These are phyloP conservation scores for Noctuana brunneofusca DNA, from an alignment of 2,888 invertebrate genomes.

Conservation along the genomic window DNA sequence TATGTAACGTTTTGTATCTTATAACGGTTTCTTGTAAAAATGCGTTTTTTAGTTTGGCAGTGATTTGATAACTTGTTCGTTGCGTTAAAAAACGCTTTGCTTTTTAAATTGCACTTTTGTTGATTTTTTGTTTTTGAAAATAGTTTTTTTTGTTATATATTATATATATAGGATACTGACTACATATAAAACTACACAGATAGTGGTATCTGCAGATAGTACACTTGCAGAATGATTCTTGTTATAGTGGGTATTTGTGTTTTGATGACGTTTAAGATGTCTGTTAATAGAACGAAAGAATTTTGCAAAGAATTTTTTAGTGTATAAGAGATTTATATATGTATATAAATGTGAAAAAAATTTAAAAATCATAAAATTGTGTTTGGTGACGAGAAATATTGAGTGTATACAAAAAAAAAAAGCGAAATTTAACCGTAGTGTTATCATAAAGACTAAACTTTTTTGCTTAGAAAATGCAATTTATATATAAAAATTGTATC, in stretches of 20 bases:
- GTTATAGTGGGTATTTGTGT: not conserved
- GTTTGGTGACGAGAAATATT: too few species aligned
- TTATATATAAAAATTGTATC: not conserved
- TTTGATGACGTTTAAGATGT: conserved; percentile 2
- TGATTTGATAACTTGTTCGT: too few species aligned
- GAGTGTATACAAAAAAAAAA: not conserved
- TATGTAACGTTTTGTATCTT: too few species aligned
- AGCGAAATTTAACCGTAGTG: not conserved
- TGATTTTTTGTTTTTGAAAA: too few species aligned
- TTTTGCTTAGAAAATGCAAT: not conserved
- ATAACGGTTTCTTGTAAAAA: too few species aligned
- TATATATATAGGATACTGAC: too few species aligned
- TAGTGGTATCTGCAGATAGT: too few species aligned
- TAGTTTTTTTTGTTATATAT: too few species aligned
- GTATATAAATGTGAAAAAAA: not conserved
- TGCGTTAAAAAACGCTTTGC: too few species aligned
- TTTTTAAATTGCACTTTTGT: too few species aligned
- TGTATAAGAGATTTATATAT: conserved; percentile 3
- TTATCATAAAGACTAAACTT: not conserved
- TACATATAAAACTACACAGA: too few species aligned
- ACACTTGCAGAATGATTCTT: not conserved
- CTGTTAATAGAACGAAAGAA: not conserved
- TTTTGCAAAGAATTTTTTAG: conserved; percentile 20
- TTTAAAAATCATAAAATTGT: not conserved
- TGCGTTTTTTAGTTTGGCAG: too few species aligned